Evolutionary conservation across 2,888 invertebrate species (phyloP), one percentile per base, ranked within the genome.

Genomic region (Muschampia staudingeri): DNA sequence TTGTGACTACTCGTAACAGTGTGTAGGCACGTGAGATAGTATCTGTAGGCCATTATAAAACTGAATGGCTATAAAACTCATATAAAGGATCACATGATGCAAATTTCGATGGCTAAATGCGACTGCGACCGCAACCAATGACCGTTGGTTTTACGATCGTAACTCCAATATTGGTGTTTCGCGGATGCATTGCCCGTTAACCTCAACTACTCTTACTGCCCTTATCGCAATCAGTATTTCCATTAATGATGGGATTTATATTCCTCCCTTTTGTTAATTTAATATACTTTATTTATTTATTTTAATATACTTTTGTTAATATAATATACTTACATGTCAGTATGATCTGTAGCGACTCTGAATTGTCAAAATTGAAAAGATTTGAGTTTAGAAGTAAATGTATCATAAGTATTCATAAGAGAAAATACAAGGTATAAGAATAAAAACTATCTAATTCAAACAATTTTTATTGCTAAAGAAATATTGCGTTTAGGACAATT

Each of bases 101-200:
- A 80, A 80, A 80, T 81, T 81, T 76, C 80, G 76, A 76, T 71
- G 71, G 76, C 75, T 56, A 80, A 81, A 76, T 81, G 80, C 70
- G 19, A 80, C 56, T 80, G 80, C 40, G 44, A 76, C 80, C 80
- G 76, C 80, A 73, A 48, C 73, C 79, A 69, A 75, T 76, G 70
- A 81, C 44, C 75, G 76, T 76, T 76, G 80, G 40, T 76, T 81
- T 80, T 80, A 80, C 61, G 80, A 70, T 61, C 76, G 44, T 76
- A 44, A 80, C 34, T 80, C 76, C 48, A 69, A 67, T 75, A 75
- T 85, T 81, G 85, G 82, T 87, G 85, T 84, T 84, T 78, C 78
- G 84, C 86, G 82, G 73, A 85, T 84, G 85, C 82, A 85, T 82
- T 83, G 83, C 52, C 75, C 82, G 61, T 76, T 82, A 83, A 86